Evolutionary conservation across 2,888 invertebrate species (phyloP).

Genomic region (Cactoblastis cactorum): DNA sequence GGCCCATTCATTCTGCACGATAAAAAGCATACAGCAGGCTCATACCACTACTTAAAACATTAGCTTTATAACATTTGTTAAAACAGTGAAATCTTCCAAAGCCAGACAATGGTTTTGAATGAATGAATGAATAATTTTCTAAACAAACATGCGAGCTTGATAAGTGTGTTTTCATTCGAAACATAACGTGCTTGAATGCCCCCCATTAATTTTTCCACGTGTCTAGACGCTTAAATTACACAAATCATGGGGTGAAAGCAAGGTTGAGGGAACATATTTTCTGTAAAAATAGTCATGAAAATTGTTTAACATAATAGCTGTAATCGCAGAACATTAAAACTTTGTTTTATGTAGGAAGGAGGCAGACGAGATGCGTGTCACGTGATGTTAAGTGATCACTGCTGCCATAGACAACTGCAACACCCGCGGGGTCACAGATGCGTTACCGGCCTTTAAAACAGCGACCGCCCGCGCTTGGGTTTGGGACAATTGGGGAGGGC

Average conservation of each 20-base stretch:
- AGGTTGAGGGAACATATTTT: conserved; percentile 3
- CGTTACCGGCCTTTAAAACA: no score
- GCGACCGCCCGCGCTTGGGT: no score
- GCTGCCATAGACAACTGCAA: no score
- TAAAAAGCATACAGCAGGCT: no score
- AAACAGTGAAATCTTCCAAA: not conserved
- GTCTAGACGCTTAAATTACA: conserved; percentile 6
- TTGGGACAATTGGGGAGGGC: no score
- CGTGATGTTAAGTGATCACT: no score
- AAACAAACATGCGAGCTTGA: conserved; percentile 1
- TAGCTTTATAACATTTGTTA: not conserved
- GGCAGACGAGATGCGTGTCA: no score
- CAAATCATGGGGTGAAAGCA: conserved; percentile 9
- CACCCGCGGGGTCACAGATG: no score
- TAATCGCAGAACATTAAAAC: no score
- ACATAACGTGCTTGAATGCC: not conserved
- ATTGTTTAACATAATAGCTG: not conserved
- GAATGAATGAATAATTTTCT: conserved; percentile 6
- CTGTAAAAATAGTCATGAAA: not conserved
- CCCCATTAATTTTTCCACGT: conserved; percentile 9
- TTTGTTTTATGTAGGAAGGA: no score
- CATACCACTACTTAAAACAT: no score
- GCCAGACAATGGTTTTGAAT: not conserved
- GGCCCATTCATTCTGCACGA: no score
- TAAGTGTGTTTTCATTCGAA: conserved; percentile 6